Evolutionary conservation across 2,797 vertebrate genomes (phyloP).

Genomic region (Melopsittacus undulatus): DNA sequence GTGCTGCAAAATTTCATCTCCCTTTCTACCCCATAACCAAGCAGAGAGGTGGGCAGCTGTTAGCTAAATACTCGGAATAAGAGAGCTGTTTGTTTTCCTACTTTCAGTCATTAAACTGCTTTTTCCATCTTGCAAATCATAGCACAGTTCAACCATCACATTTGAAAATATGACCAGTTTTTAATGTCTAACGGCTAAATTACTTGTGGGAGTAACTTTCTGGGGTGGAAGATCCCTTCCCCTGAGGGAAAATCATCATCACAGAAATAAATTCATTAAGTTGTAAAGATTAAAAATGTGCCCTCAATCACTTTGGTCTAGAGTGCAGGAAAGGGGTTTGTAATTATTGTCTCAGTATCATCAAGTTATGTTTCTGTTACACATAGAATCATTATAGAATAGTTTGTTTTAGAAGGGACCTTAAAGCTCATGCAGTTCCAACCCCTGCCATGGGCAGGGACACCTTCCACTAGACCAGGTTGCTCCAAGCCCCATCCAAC

Average conservation of each 20-base stretch:
- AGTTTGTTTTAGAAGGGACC: background rate
- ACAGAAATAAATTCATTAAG: background rate
- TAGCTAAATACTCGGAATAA: background rate
- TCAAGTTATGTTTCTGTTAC: rapidly evolving
- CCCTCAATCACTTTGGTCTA: background rate
- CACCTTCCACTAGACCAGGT: rapidly evolving
- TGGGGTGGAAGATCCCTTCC: background rate
- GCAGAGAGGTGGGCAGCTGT: background rate
- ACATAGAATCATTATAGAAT: rapidly evolving
- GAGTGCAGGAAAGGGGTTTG: background rate
- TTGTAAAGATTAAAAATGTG: background rate
- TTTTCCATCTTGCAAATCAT: background rate
- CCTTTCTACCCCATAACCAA: background rate
- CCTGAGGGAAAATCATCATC: background rate
- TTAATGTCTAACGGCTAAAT: background rate
- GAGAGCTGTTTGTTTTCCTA: background rate
- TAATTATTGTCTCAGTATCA: rapidly evolving
- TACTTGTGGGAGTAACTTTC: background rate
- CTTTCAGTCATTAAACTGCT: background rate
- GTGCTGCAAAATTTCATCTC: background rate
- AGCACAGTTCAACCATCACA: background rate
- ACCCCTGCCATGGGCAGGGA: background rate
- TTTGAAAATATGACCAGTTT: rapidly evolving
- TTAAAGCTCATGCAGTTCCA: rapidly evolving
- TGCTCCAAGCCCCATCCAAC: background rate